Conservation (phyloP, 92 coral and sea anemone genomes). For the Phymanthus crucifer region DNA sequence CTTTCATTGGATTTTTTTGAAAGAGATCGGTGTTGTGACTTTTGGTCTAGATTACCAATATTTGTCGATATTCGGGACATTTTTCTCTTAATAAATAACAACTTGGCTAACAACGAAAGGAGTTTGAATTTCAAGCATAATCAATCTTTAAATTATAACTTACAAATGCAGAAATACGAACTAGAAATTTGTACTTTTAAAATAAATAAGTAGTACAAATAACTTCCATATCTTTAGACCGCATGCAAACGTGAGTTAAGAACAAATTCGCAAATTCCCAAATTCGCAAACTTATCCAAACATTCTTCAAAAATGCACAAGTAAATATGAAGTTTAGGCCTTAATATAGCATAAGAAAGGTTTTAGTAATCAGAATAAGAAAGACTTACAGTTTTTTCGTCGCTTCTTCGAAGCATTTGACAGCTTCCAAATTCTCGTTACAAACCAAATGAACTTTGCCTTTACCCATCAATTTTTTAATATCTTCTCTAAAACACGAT, state of each 20-base stretch:
- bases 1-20: too few species aligned
- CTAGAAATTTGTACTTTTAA: background rate
- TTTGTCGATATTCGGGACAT: background rate
- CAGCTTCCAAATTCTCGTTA: constrained; percentile 86
- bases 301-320: background rate
- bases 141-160: background rate
- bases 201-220: background rate
- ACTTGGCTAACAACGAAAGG: background rate
- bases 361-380: background rate
- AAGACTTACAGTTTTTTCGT: constrained; percentile 78
- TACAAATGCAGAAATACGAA: background rate
- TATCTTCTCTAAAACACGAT: constrained; percentile 74
- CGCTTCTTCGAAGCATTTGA: constrained; percentile 94
- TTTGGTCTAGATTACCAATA: background rate
- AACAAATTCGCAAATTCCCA: background rate
- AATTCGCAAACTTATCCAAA: background rate
- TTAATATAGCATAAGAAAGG: background rate
- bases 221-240: background rate
- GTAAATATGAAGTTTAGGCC: background rate
- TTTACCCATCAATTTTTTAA: constrained; percentile 83
- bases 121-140: background rate
- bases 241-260: background rate
- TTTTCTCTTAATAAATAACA: too few species aligned
- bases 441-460: constrained; percentile 91
- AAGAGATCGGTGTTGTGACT: background rate